Evolutionary conservation across 2,888 invertebrate species (phyloP), one percentile per base, ranked within the genome.

Genomic region (Microctonus aethiopoides): DNA sequence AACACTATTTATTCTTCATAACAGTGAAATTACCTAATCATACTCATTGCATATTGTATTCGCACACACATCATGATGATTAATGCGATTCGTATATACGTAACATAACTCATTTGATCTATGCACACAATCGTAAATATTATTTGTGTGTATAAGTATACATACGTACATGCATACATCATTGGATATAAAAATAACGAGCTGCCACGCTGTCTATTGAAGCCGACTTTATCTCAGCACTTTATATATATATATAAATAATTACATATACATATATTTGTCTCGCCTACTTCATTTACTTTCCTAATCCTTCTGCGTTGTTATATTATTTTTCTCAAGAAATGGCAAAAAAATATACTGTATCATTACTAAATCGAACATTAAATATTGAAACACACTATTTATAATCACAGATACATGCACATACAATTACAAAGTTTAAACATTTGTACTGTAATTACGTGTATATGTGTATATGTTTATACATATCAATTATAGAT

Each of bases 171-270:
- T 24, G 62, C 26, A 46, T 36, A 41, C n/a, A n/a, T n/a, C n/a
- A n/a, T n/a, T 24, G 26, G 10, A 41, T 22, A 36, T 26, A 36
- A 22, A 11, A 9, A 57, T 39, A 46, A 22, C 34, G 34, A 29
- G 67, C 67, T 61, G 67, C 67, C 67, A 68, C 61, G 67, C 67
- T 54, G 67, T 68, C 67, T 68, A 60, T 68, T 61, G 67, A 46
- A 46, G 46, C 60, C 26, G 26, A 34, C 20, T 22, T 11, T n/a
- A 6, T 34, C 62, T 73, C 66, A 72, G 74, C 76, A 74, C 29
- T 29, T 29, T 29, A 16, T 7, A 9, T 6, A 52, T 36, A 13
- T 24, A 46, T 67, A 41, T 32, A 36, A 52, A n/a, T n/a, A n/a
- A n/a, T n/a, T n/a, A n/a, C n/a, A n/a, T n/a, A n/a, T n/a, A n/a